phyloP scores from a whole-genome alignment of 2,888 invertebrate genomes.

The Elysia crispata region DNA sequence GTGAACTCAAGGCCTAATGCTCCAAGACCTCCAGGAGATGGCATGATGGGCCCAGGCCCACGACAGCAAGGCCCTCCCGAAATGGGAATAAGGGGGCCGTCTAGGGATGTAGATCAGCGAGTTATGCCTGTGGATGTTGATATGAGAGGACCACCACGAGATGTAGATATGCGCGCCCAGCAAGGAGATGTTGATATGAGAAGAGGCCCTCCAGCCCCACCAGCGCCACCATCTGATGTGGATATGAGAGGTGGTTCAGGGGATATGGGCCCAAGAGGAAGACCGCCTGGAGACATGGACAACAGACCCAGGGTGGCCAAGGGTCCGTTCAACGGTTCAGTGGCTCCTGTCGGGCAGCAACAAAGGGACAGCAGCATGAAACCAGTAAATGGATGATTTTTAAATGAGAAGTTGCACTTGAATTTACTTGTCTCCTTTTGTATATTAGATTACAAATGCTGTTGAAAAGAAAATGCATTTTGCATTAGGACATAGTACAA shows the following conservation, averaged over 20 bases:
- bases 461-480: not conserved
- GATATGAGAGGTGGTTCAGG: too few species aligned
- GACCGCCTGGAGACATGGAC: conserved; percentile 9
- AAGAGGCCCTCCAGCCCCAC: not conserved
- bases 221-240: conserved; percentile 1
- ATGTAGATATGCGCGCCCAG: not conserved
- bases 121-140: not conserved
- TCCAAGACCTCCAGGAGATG: too few species aligned
- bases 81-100: not conserved
- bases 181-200: not conserved
- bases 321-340: conserved; percentile 37
- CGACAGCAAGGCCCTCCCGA: conserved; percentile 37
- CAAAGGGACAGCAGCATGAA: not conserved
- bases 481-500: too few species aligned
- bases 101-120: not conserved
- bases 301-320: conserved; percentile 23
- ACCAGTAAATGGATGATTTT: too few species aligned
- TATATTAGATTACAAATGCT: not conserved
- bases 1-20: too few species aligned
- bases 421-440: not conserved
- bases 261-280: too few species aligned
- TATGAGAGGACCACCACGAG: not conserved
- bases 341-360: not conserved
- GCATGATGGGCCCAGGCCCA: too few species aligned
- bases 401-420: not conserved